Conservation (phyloP, 2,797 vertebrate species). For the Eurystomus glaucurus region DNA sequence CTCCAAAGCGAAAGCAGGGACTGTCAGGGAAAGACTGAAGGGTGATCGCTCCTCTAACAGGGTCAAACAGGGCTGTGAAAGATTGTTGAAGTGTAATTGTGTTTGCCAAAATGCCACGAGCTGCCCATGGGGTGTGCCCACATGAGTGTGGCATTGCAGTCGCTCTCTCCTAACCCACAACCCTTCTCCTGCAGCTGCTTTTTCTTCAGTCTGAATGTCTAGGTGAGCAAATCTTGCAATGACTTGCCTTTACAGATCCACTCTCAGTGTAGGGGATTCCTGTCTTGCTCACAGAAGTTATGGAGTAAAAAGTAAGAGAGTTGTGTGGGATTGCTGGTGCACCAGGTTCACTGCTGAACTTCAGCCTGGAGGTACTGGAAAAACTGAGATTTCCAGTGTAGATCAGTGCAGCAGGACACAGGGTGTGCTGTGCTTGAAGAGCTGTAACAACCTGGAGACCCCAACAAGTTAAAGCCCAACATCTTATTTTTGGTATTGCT, state of each 20-base stretch:
- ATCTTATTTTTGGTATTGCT: neutral
- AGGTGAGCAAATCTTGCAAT: neutral
- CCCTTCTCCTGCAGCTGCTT: neutral
- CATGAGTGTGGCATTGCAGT: accelerated
- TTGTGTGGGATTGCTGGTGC: neutral
- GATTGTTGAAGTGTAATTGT: neutral
- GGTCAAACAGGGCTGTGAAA: neutral
- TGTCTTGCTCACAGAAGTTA: neutral
- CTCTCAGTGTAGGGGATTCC: neutral
- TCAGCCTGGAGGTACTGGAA: neutral
- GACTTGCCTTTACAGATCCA: neutral
- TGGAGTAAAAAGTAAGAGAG: neutral
- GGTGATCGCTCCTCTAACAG: neutral
- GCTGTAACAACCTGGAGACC: neutral
- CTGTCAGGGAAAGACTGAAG: neutral
- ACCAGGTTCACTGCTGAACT: neutral
- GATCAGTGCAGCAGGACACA: neutral
- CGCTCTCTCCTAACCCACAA: neutral
- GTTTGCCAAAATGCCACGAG: neutral
- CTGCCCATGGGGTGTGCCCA: neutral
- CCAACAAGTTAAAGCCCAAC: neutral
- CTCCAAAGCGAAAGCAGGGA: neutral
- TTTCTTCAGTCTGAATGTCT: neutral
- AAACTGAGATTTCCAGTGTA: neutral
- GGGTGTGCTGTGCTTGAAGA: neutral